Evolutionary conservation across 1,140 invertebrate genomes (phyloP), one percentile per base, ranked within the genome.

Genomic region (Eciton burchellii): DNA sequence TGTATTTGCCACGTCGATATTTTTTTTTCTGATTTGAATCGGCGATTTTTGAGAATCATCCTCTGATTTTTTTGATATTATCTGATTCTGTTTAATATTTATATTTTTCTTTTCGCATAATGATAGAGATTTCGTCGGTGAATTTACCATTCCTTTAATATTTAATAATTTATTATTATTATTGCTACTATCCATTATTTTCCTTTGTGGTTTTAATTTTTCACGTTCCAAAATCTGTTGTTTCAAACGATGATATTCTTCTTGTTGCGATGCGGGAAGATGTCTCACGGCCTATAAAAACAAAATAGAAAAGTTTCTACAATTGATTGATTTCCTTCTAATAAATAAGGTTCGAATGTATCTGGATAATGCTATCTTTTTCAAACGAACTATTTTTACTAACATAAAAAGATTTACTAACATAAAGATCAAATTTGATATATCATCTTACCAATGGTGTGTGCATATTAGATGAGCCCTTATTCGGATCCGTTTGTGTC

Each of bases 241-340:
- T 21, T 94, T 94, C n/a, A 94, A 79, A 35, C 93, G 91, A 29
- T 91, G 91, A 82, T 94, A 94, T 65, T 94, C 94, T 74, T 93
- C 92, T 88, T 94, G 93, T 24, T 91, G 90, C 0, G 92, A 92
- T 49, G 84, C 90, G 47, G 94, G 91, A 9, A 94, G 81, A 88
- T 94, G 93, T 45, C 92, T 90, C 66, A 94, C 91, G 21, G 93
- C 94, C 94, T 94, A 65, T 3, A 92, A 92, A 83, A 84, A 85
- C 70, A 56, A 73, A 66, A 68, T 81, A 74, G 24, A 12, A 19
- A 45, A 52, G 21, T 47, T 74, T 16, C 43, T 63, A 16, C 2
- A 4, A 62, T 19, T 8, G 8, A 3, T 72, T 6, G 41, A 8
- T 52, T 29, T 62, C 0, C 19, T 16, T 19, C 45, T 24, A 14